Conservation (phyloP, 2,888 invertebrate genomes). For the Ichneumoninae sp. region DNA sequence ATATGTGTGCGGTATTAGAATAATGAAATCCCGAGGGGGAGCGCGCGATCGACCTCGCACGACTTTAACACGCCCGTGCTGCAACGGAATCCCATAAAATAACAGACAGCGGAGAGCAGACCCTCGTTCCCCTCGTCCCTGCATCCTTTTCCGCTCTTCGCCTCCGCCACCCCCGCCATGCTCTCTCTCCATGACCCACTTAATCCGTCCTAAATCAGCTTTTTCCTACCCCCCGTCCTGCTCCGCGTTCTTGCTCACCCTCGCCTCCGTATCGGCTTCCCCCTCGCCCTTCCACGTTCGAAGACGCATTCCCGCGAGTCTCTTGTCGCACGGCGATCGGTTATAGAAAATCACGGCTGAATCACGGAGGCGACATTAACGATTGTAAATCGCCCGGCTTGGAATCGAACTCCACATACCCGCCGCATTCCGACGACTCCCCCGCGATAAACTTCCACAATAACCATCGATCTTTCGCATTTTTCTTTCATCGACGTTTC, state of each 20-base stretch:
- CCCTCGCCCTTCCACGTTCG: constrained; percentile 19
- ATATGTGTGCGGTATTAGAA: neutral
- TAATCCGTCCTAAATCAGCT: constrained; percentile 73
- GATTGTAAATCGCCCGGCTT: neutral
- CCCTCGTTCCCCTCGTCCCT: neutral
- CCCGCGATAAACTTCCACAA: neutral
- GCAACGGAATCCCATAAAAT: constrained; percentile 24
- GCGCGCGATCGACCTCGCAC: neutral
- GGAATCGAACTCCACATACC: neutral
- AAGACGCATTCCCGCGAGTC: constrained; percentile 42
- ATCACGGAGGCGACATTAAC: constrained; percentile 41
- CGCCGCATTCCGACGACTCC: constrained; percentile 5
- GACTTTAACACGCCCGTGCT: neutral
- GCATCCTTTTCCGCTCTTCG: constrained; percentile 18
- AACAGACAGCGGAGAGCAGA: constrained; percentile 3
- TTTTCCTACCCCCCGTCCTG: constrained; percentile 9
- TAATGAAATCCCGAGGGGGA: constrained; percentile 5
- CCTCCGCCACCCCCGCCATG: neutral
- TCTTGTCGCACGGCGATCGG: constrained; percentile 30
- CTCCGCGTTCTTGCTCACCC: constrained; percentile 9
- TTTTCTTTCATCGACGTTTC: neutral
- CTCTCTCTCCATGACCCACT: constrained; percentile 67
- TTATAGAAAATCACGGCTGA: constrained; percentile 34
- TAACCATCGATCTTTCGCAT: neutral
- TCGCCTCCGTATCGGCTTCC: constrained; percentile 14